Evolutionary conservation across 2,888 invertebrate species (phyloP).

Genomic region (Mesodorylaimus sp.): DNA sequence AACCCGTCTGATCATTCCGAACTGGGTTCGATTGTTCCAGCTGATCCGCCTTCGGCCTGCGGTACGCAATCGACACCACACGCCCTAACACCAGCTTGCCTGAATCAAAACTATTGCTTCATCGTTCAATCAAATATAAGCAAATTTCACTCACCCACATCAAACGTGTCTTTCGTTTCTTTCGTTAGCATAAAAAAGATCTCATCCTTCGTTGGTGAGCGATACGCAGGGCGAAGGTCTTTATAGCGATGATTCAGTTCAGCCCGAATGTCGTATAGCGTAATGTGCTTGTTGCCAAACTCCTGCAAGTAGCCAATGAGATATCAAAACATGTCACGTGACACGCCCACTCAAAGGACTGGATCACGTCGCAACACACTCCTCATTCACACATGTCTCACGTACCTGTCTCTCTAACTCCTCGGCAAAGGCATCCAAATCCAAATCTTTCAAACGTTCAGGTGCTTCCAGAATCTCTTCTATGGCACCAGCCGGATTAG

Average conservation of each 20-base stretch:
- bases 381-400: too few relatives aligned
- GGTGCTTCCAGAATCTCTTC: slow-evolving; percentile 93
- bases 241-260: slow-evolving; percentile 63
- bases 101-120: too few relatives aligned
- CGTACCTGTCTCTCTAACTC: slow-evolving; percentile 68
- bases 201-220: slow-evolving; percentile 62
- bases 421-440: slow-evolving; percentile 92
- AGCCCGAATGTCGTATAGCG: slow-evolving; percentile 83
- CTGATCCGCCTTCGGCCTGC: slow-evolving; percentile 63
- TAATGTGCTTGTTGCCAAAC: slow-evolving; percentile 49
- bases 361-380: too few relatives aligned
- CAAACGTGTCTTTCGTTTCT: slow-evolving; percentile 82
- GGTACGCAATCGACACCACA: slow-evolving; percentile 38
- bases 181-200: slow-evolving; percentile 84
- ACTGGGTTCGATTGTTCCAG: slow-evolving; percentile 87
- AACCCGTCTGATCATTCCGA: slow-evolving; percentile 72
- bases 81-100: slow-evolving; percentile 55
- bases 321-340: too few relatives aligned
- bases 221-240: slow-evolving; percentile 25
- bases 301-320: slow-evolving; percentile 39
- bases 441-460: slow-evolving; percentile 50
- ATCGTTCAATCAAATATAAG: too few relatives aligned
- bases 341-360: too few relatives aligned
- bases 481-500: slow-evolving; percentile 79
- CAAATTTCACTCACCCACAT: slow-evolving; percentile 54